Conservation (phyloP, 2,797 vertebrate genomes). For the Peromyscus attwateri region DNA sequence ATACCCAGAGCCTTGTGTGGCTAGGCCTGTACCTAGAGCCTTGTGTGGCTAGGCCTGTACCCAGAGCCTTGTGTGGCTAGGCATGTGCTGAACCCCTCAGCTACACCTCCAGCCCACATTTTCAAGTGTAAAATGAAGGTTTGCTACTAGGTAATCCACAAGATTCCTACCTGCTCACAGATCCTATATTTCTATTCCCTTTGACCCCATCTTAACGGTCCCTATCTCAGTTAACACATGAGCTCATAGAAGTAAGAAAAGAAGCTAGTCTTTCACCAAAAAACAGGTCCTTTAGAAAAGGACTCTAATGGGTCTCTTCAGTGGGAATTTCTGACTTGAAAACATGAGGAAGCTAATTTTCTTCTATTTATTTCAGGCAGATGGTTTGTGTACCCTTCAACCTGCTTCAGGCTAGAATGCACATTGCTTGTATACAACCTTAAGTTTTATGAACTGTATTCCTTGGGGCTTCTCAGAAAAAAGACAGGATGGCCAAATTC, state of each 20-base stretch:
- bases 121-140: not conserved
- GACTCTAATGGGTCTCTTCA: not conserved
- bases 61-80: no score
- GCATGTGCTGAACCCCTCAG: not conserved
- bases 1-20: no score
- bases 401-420: not conserved
- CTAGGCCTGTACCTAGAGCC: not conserved
- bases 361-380: not conserved
- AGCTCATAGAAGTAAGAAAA: not conserved
- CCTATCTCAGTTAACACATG: not conserved
- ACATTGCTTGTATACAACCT: not conserved
- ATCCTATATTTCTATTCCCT: not conserved
- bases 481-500: not conserved
- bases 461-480: not conserved
- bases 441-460: not conserved
- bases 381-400: not conserved
- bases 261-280: not conserved
- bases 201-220: not conserved
- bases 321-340: slow-evolving; percentile 20
- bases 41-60: not conserved
- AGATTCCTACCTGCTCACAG: not conserved
- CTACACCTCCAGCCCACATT: not conserved
- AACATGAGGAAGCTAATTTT: not conserved
- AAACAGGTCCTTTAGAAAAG: not conserved
- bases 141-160: not conserved